Base-by-base conservation (phyloP, 2,888 invertebrate genomes). In the Acronicta leporina region DNA sequence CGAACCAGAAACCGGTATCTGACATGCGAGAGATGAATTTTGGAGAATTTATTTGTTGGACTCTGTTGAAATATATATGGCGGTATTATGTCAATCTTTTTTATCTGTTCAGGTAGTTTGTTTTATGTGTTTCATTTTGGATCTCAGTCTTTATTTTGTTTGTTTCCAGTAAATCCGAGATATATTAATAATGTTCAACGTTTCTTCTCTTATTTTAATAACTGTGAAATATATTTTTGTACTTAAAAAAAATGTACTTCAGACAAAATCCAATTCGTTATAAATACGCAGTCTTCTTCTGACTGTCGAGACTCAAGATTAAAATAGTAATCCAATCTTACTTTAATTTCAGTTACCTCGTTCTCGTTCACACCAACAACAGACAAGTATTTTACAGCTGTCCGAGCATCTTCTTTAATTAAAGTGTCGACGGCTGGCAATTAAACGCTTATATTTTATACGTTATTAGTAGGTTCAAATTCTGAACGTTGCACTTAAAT, bases 381-480 rank as follows among this genome's bases (percentile, higher is more conserved):
- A 62, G 66, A 70, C 65, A 67, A 75, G 73, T 79, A 64, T 77
- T 80, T 80, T 77, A 79, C 79, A 79, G 73, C 73, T 73, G 75
- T 80, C 79, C 67, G 58, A 66, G 66, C 62, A 46, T 56, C 63
- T 65, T 52, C 63, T 79, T 80, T 79, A 80, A 79, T 80, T 79
- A 80, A 80, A 77, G 58, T 64, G 43, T 62, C 64, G 60, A 59
- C 47, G 57, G 49, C 55, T 54, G 50, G 69, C 53, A 79, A 80
- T 75, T 73, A 77, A 77, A 80, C 61, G 67, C 62, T 77, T 67
- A 73, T 69, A 77, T 71, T 73, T 73, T 74, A 68, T 58, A 64
- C 68, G 50, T 71, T 61, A 75, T 66, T 63, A 38, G 38, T 38
- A 38, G 38, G 38, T n/a, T 38, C 38, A 62, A 62, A 61, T 70